Evolutionary conservation across 2,888 invertebrate species (phyloP), one percentile per base, ranked within the genome.

Genomic region (Conchocele bisecta): DNA sequence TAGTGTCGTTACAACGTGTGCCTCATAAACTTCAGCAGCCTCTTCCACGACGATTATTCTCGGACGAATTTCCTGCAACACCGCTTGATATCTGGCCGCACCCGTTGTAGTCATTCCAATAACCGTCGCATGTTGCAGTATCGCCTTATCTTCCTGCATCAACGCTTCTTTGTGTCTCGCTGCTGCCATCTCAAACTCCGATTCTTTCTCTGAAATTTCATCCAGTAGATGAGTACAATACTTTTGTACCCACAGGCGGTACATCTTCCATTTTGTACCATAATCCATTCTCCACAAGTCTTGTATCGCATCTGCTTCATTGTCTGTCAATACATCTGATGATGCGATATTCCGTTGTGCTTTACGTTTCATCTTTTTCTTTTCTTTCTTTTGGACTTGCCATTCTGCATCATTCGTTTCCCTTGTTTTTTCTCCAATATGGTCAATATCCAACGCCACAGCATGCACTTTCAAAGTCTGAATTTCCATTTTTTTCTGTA

Each of bases 21-120:
- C 93, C 89, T 97, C 97, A 33, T 22, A 33, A 20, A 31, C 95
- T 92, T 97, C 96, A 0, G 96, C 97, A 0, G 97, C 97, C 92
- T 97, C 97, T 90, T 97, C 97, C 1, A 97, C 95, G 20, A 93
- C 88, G 13, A 92, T 88, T 50, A 92, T 89, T 33, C 84, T 83
- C 6, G 91, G 91, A n/a, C 87, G 78, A 24, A 92, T 83, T 28
- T 83, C 77, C 60, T 84, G 84, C 28, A 90, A 79, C 4, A 89
- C 66, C 7, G 75, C 42, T 24, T 85, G 85, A 63, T 88, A 89
- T 33, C 86, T 73, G 3, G 90, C 89, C 24, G 90, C 89, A 11
- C 87, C 88, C 13, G 91, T 89, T 17, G 89, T 90, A n/a, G 89
- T 90, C 89, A 90, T 88, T 7, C 88, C 89, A 54, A 91, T 83